phyloP scores from a whole-genome alignment of 2,113 vertebrate genomes.

The Trochalopteron elliotii region DNA sequence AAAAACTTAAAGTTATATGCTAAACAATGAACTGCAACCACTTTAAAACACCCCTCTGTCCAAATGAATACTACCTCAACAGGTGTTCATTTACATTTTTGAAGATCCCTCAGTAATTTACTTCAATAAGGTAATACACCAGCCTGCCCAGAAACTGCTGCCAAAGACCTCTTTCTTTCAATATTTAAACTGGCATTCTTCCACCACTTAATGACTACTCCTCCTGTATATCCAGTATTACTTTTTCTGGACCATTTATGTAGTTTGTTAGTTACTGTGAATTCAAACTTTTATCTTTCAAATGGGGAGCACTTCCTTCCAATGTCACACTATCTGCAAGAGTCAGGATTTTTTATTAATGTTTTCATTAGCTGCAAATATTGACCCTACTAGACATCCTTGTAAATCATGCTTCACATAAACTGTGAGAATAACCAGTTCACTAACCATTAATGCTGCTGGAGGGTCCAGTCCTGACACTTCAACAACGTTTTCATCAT shows the following conservation, averaged over 20 bases:
- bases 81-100: background rate
- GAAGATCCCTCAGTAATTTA: background rate
- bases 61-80: background rate
- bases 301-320: background rate
- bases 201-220: background rate
- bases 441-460: conserved; percentile 84
- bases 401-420: background rate
- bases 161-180: background rate
- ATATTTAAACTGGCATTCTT: background rate
- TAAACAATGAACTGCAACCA: background rate
- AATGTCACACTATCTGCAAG: background rate
- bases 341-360: background rate
- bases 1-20: background rate
- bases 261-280: background rate
- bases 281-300: background rate
- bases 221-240: background rate
- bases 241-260: background rate
- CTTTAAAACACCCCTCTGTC: background rate
- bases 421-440: background rate
- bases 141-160: background rate
- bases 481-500: conserved; percentile 87
- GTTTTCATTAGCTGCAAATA: background rate
- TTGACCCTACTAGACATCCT: background rate
- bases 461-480: conserved; percentile 86
- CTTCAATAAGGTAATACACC: background rate